These are phyloP conservation scores for Fopius arisanus DNA, from an alignment of 1,140 invertebrate species.

Conservation along the genomic window DNA sequence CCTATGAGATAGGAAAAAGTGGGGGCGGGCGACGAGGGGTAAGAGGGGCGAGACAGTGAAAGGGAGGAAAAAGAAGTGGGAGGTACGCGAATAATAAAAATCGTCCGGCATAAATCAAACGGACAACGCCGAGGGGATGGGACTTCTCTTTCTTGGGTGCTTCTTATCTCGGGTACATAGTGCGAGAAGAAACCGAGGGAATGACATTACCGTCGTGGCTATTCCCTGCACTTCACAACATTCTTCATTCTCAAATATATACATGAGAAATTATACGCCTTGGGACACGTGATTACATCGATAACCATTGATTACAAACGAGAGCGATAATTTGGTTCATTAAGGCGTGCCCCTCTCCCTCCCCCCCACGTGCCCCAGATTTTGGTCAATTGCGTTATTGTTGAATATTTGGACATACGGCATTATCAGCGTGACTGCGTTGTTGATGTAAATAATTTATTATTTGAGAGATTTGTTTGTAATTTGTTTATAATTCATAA, in stretches of 20 bases:
- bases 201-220: conserved; percentile 60
- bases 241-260: not conserved
- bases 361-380: no score
- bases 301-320: conserved; percentile 52
- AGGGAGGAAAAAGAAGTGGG: conserved; percentile 37
- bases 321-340: conserved; percentile 24
- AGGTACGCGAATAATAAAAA: conserved; percentile 64
- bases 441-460: no score
- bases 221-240: conserved; percentile 47
- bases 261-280: not conserved
- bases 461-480: no score
- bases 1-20: conserved; percentile 43
- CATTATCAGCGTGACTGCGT: no score
- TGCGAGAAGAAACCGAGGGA: conserved; percentile 40
- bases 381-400: no score
- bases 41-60: no score
- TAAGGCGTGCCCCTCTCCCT: not conserved
- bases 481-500: no score
- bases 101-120: conserved; percentile 61
- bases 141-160: conserved; percentile 36
- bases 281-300: conserved; percentile 50
- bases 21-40: no score
- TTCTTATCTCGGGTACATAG: conserved; percentile 57
- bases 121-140: conserved; percentile 52
- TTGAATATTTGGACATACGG: no score